Base-by-base conservation (phyloP, 2,113 vertebrate species). In the Brienomyrus brachyistius region DNA sequence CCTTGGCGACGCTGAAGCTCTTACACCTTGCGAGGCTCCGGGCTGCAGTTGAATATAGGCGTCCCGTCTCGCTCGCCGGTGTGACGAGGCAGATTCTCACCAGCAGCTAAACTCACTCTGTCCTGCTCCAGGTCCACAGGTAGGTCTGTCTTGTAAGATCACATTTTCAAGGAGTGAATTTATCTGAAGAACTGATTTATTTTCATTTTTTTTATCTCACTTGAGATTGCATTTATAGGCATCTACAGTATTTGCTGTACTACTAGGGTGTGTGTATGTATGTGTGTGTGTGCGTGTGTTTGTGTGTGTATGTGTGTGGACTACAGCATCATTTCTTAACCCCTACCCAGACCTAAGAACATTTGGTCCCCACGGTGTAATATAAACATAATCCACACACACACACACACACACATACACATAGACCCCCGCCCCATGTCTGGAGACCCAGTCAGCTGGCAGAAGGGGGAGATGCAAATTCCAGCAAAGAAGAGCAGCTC, bases 401-500 rank as follows among this genome's bases (percentile, higher is more conserved):
- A 80, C 74, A 19, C 31, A 80, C 74, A 43, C 80, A 48, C 43
- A 83, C 82, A 48, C 82, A 48, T 45, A 48, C 82, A 17, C 85
- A 40, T 9, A 87, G 11, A 51, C 48, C n/a, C n/a, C 59, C 45
- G 7, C 59, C 83, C 62, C 84, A 50, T 40, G 83, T 87, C 84
- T 23, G 87, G 43, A 84, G 90, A 43, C 23, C 52, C 21, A 23
- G 87, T 23, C 77, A 50, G 43, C 90, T 3, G n/a, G 87, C n/a
- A 5, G 87, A 45, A 43, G 51, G 84, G 7, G 74, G 84, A 70
- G 52, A 85, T 88, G 52, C 77, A 62, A 90, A 90, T 88, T 90
- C 74, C n/a, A 50, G 86, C 50, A 88, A 84, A 84, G 70, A 52
- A 90, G 83, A n/a, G 45, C 23, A 70, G 48, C 13, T 62, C 70